These are phyloP conservation scores for Acronicta psi DNA, from an alignment of 2,888 invertebrate species.

Conservation along the genomic window DNA sequence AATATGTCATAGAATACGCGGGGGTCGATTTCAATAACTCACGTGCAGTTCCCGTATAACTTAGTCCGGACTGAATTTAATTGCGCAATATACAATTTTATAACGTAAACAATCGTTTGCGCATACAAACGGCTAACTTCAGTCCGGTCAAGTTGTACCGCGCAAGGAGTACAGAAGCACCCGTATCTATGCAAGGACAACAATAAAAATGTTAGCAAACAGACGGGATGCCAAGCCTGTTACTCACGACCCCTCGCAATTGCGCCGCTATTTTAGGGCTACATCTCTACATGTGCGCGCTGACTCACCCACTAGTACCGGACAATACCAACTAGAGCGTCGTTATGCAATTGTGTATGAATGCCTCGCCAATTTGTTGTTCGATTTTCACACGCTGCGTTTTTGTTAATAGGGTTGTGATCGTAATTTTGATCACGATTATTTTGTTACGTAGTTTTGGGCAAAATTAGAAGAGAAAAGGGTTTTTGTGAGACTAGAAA, in stretches of 20 bases:
- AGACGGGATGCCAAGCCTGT: slow-evolving; percentile 56
- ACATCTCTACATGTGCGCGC: slow-evolving; percentile 29
- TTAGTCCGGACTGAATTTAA: no score
- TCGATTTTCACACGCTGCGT: slow-evolving; percentile 26
- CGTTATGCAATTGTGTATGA: slow-evolving; percentile 48
- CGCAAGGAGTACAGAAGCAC: neutral
- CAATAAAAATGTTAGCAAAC: slow-evolving; percentile 27
- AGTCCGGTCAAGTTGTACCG: no score
- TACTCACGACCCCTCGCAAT: slow-evolving; percentile 63
- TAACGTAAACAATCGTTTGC: no score
- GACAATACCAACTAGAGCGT: slow-evolving; percentile 29
- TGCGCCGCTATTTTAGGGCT: slow-evolving; percentile 65
- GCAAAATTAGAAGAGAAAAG: no score
- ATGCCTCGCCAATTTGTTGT: slow-evolving; percentile 17
- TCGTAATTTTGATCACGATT: neutral
- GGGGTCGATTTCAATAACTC: slow-evolving; percentile 13
- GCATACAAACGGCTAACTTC: no score
- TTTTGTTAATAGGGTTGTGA: neutral
- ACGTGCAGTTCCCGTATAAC: no score
- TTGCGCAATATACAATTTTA: no score
- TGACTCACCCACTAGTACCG: slow-evolving; percentile 50
- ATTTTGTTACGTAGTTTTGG: no score
- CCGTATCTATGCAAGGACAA: slow-evolving; percentile 1
- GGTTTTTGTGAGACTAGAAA: no score
- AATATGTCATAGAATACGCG: slow-evolving; percentile 11